These are phyloP conservation scores for Eurypyga helias DNA, from an alignment of 2,113 vertebrate species.

Conservation along the genomic window DNA sequence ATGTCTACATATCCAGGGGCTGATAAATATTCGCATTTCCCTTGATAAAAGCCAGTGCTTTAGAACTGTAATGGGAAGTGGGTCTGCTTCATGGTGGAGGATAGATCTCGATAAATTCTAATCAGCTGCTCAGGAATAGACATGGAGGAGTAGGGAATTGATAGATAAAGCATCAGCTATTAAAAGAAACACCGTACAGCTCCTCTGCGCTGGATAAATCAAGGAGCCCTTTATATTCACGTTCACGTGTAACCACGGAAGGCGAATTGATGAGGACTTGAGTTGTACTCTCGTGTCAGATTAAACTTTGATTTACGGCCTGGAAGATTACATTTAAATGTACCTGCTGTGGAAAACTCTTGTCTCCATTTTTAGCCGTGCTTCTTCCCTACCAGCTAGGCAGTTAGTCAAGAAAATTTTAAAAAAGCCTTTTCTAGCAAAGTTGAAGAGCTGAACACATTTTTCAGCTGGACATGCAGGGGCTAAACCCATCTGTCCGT, in stretches of 20 bases:
- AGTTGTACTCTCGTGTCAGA: neutral
- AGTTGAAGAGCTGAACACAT: neutral
- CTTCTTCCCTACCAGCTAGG: neutral
- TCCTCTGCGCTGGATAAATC: neutral
- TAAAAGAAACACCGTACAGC: neutral
- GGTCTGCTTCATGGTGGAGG: neutral
- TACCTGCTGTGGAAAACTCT: neutral
- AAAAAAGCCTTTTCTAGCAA: neutral
- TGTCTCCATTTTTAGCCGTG: neutral
- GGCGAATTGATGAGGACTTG: neutral
- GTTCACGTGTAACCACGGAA: neutral
- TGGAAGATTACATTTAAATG: neutral
- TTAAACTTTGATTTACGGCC: conserved; percentile 41
- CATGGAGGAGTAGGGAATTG: neutral
- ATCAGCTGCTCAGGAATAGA: neutral
- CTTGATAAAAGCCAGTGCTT: neutral
- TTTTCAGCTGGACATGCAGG: accelerated
- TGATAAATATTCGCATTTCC: neutral
- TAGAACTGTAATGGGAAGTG: neutral
- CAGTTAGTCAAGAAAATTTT: neutral
- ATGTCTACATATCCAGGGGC: neutral
- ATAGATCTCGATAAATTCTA: conserved; percentile 16
- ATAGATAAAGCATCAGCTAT: conserved; percentile 38
- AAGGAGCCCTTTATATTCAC: neutral
- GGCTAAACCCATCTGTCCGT: neutral